A percentile compares a stretch with the other conserved stretches of the same genome.
Conservation (phyloP, 1,140 invertebrate genomes). For the Paralvinella palmiformis region DNA sequence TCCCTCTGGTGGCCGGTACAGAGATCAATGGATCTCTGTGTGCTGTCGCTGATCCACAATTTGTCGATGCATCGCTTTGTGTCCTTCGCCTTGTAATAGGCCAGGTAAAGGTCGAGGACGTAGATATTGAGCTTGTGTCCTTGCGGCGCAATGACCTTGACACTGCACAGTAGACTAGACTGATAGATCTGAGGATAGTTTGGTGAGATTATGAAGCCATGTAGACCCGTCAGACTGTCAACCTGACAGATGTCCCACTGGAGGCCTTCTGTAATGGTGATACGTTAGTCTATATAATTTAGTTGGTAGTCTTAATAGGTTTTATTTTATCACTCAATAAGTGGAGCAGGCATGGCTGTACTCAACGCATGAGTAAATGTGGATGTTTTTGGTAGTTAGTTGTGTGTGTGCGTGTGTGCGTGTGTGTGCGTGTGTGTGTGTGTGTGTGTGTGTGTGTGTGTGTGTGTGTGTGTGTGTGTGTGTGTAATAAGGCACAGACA, state of each 20-base stretch:
- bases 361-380: no score
- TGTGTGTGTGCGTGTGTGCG: no score
- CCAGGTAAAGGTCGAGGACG: slow-evolving; percentile 3
- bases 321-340: no score
- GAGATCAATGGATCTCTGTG: neutral
- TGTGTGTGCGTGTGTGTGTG: no score
- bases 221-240: neutral
- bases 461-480: no score
- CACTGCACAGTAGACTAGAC: neutral
- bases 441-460: no score
- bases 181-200: slow-evolving; percentile 2
- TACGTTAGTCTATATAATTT: no score
- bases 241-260: neutral
- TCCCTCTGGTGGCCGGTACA: neutral
- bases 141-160: neutral
- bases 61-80: neutral
- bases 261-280: neutral
- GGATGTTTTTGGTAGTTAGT: no score
- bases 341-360: no score
- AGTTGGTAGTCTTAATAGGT: no score
- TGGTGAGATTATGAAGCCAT: neutral
- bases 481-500: no score
- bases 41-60: neutral
- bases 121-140: neutral
- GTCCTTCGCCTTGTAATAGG: neutral